phyloP scores from a whole-genome alignment of 1,140 invertebrate species.

The Leptonema lineaticorne region DNA sequence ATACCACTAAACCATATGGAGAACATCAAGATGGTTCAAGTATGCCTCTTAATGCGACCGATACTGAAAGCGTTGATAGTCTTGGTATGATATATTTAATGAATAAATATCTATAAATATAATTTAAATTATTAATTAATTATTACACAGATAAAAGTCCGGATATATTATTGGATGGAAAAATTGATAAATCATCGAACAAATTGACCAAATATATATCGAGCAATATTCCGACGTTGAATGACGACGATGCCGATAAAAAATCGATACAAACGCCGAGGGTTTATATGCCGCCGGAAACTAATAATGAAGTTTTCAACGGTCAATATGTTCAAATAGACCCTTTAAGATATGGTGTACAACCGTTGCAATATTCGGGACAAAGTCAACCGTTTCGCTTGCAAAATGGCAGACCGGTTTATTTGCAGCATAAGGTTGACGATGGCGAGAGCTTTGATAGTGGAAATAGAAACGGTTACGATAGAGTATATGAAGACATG shows the following conservation, averaged over 20 bases:
- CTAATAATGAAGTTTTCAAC: conserved; percentile 25
- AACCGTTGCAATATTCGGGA: conserved; percentile 12
- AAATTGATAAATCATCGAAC: conserved; percentile 29
- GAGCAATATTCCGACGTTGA: background rate
- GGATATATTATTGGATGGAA: conserved; percentile 38
- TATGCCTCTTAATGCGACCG: conserved; percentile 38
- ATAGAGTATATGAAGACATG: conserved; percentile 40
- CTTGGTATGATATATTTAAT: conserved; percentile 29
- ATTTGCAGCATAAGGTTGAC: conserved; percentile 20
- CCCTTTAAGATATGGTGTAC: conserved; percentile 31
- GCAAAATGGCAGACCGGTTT: conserved; percentile 17
- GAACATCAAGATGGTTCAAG: conserved; percentile 40
- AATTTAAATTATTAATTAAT: background rate
- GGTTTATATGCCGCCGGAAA: conserved; percentile 25
- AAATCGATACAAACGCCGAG: conserved; percentile 16
- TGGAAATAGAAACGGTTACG: conserved; percentile 23
- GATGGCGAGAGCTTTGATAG: background rate
- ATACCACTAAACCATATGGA: conserved; percentile 36
- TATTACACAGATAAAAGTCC: conserved; percentile 36
- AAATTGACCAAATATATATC: conserved; percentile 20
- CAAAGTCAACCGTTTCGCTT: conserved; percentile 1
- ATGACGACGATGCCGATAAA: conserved; percentile 15
- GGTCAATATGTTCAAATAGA: conserved; percentile 38
- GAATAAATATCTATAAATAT: background rate
- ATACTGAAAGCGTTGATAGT: conserved; percentile 39